Evolutionary conservation across 2,888 invertebrate genomes (phyloP).

Genomic region (Eupithecia inturbata): DNA sequence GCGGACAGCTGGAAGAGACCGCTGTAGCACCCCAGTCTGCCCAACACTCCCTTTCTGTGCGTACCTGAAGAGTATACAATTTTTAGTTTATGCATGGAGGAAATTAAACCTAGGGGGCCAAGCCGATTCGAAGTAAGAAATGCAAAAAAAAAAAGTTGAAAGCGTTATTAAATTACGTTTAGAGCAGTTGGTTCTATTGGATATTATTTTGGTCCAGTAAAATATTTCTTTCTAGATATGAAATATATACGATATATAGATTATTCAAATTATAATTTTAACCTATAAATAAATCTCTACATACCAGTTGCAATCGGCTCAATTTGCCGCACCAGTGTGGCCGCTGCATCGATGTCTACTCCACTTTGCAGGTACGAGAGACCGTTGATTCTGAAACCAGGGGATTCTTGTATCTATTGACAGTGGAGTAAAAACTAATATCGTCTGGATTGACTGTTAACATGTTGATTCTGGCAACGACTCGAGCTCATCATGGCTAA

Average conservation of each 20-base stretch:
- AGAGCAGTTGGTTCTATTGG: too few relatives aligned
- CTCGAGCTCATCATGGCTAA: slow-evolving; percentile 17
- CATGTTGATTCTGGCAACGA: slow-evolving; percentile 21
- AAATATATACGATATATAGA: too few relatives aligned
- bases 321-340: slow-evolving; percentile 91
- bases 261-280: not conserved
- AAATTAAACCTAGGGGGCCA: not conserved
- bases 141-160: too few relatives aligned
- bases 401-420: slow-evolving; percentile 2
- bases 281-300: not conserved
- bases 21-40: slow-evolving; percentile 95
- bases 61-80: slow-evolving; percentile 72
- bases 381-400: slow-evolving; percentile 78
- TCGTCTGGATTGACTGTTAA: not conserved
- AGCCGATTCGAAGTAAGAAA: too few relatives aligned
- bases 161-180: too few relatives aligned
- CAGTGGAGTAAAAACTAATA: not conserved
- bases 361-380: slow-evolving; percentile 95
- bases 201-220: not conserved
- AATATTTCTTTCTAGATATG: not conserved
- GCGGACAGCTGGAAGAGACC: slow-evolving; percentile 94
- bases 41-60: slow-evolving; percentile 90
- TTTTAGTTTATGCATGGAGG: not conserved
- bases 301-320: slow-evolving; percentile 90
- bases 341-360: slow-evolving; percentile 97